Conservation (phyloP, 1,140 invertebrate species). For the Atta colombica region DNA sequence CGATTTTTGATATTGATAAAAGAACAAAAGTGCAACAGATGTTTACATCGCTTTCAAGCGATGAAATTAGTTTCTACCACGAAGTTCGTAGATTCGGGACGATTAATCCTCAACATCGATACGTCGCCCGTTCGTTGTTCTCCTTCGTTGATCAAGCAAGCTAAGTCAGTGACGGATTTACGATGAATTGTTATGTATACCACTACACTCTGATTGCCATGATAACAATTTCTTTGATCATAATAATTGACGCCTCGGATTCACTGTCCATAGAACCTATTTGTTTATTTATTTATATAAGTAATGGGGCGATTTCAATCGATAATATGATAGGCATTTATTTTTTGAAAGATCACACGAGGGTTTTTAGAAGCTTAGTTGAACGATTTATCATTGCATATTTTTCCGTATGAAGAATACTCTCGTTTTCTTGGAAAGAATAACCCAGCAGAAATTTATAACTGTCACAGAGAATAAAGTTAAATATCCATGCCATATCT, state of each 20-base stretch:
- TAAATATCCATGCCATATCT: too few relatives aligned
- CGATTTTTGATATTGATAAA: not conserved
- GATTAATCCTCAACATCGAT: conserved; percentile 9
- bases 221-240: conserved; percentile 79
- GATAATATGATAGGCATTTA: conserved; percentile 20
- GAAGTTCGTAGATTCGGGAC: not conserved
- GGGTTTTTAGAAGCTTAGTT: conserved; percentile 14
- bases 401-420: not conserved
- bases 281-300: conserved; percentile 29
- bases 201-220: conserved; percentile 81
- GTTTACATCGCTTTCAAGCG: not conserved
- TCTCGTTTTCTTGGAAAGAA: too few relatives aligned
- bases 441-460: too few relatives aligned
- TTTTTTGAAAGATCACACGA: conserved; percentile 5
- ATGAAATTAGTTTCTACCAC: conserved; percentile 23
- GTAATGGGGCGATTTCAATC: conserved; percentile 12
- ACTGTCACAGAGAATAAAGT: too few relatives aligned
- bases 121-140: conserved; percentile 55
- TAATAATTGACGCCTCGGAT: conserved; percentile 26
- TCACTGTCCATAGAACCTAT: conserved; percentile 15
- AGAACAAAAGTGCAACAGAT: not conserved
- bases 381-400: not conserved
- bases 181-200: conserved; percentile 76
- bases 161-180: conserved; percentile 74
- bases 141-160: conserved; percentile 21